Evolutionary conservation across 2,888 invertebrate species (phyloP), one percentile per base, ranked within the genome.

Genomic region (Xanthostigma xanthostigma): DNA sequence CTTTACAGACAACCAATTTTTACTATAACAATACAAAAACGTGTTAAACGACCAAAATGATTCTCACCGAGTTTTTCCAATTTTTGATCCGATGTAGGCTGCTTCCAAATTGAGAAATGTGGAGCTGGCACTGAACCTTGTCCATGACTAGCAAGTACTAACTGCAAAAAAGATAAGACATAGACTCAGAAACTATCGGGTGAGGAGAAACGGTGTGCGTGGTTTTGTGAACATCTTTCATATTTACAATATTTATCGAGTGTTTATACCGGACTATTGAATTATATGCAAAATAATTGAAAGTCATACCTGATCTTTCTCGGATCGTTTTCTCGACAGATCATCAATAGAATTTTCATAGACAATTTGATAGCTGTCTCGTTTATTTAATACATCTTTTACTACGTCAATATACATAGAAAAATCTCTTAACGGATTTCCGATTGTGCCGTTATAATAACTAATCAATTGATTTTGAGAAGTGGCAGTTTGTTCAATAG

Each of bases 331-430:
- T 56, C 75, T 78, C 46, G 72, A 71, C 41, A 81, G 63, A 57
- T 81, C 79, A 42, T 81, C 79, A 36, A 77, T 64, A 1, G 76
- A 75, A 50, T 69, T 64, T 59, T 82, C 81, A 58, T 79, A 81
- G 48, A 75, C 72, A 53, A 72, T 73, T 59, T 83, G 81, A 58
- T 77, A 75, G 1, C 72, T 67, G 58, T 83, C 82, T 36, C 83
- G 64, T 51, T 78, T 72, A 46, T 70, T 65, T 36, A 82, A 59
- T 12, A 79, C 78, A 56, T 78, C 79, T 64, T 79, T 79, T 8
- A 81, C 78, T 38, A 79, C 77, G 54, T 82, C 81, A 44, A 80
- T 69, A 58, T 81, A 82, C 46, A 75, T 66, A 27, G 78, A 64
- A 58, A 82, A 82, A 58, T 83, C 83, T 56, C 70, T 67, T 54